A percentile compares a stretch with the other conserved stretches of the same genome.
phyloP scores from a whole-genome alignment of 2,113 vertebrate genomes.

The Cranoglanis bouderius region DNA sequence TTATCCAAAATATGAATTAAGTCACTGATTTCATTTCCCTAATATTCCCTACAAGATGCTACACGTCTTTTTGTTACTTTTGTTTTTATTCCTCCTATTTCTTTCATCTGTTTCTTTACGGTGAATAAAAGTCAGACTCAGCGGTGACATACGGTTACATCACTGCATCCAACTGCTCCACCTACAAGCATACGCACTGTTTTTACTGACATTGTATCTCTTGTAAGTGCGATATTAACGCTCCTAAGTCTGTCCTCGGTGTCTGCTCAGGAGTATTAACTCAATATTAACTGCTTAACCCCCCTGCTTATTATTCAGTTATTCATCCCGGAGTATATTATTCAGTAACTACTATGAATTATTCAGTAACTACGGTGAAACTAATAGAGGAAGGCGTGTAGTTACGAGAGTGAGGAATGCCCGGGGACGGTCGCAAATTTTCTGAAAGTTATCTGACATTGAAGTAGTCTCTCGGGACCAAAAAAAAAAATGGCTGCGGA shows the following conservation, averaged over 20 bases:
- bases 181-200: neutral
- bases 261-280: conserved; percentile 27
- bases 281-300: conserved; percentile 29
- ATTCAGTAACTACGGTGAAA: conserved; percentile 20
- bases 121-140: neutral
- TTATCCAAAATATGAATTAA: neutral
- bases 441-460: conserved; percentile 46
- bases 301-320: conserved; percentile 24
- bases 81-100: neutral
- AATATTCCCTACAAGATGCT: neutral
- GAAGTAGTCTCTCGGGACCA: conserved; percentile 44
- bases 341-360: conserved; percentile 15
- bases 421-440: conserved; percentile 27
- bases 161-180: neutral
- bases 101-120: neutral
- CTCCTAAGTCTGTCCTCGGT: neutral
- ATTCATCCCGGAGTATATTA: conserved; percentile 7
- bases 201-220: conserved; percentile 20
- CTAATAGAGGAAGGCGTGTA: neutral
- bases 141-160: neutral
- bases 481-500: conserved; percentile 18
- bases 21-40: neutral
- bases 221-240: conserved; percentile 20
- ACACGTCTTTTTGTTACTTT: neutral
- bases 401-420: neutral